These are phyloP conservation scores for Charaxes varanes DNA, from an alignment of 1,140 invertebrate species.

Conservation along the genomic window DNA sequence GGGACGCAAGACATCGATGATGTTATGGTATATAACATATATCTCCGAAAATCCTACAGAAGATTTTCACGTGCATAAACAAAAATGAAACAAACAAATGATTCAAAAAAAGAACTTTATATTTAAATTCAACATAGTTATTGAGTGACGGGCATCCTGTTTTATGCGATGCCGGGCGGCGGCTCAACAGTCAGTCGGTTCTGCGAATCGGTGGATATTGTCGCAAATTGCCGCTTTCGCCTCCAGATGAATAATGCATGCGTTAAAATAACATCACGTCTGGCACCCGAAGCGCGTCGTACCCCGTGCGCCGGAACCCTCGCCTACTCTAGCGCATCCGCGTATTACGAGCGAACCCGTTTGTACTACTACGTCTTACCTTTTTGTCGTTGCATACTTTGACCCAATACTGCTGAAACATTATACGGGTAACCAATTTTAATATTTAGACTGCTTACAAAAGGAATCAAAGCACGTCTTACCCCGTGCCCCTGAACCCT, in stretches of 20 bases:
- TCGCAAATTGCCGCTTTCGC: constrained; percentile 73
- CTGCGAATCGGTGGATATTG: constrained; percentile 70
- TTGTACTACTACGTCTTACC: too few relatives aligned
- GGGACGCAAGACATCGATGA: too few relatives aligned
- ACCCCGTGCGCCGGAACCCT: not conserved
- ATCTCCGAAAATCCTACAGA: too few relatives aligned
- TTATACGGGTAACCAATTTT: too few relatives aligned
- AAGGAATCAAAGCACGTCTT: too few relatives aligned
- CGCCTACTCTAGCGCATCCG: constrained; percentile 14
- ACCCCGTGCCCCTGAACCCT: too few relatives aligned
- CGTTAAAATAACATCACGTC: constrained; percentile 70
- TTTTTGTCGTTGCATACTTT: too few relatives aligned
- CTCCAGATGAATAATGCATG: constrained; percentile 70
- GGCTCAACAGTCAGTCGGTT: constrained; percentile 57
- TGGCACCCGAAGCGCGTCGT: constrained; percentile 30
- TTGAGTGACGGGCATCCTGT: constrained; percentile 64
- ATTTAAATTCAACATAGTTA: constrained; percentile 63
- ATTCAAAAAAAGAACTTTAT: constrained; percentile 38
- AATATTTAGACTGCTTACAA: too few relatives aligned
- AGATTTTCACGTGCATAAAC: too few relatives aligned
- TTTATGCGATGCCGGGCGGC: constrained; percentile 60
- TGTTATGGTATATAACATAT: too few relatives aligned
- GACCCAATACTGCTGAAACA: too few relatives aligned
- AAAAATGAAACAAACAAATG: constrained; percentile 9
- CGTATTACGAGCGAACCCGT: constrained; percentile 3